Evolutionary conservation across 2,113 vertebrate genomes (phyloP).

Genomic region (Rhinopomastus cyanomelas): DNA sequence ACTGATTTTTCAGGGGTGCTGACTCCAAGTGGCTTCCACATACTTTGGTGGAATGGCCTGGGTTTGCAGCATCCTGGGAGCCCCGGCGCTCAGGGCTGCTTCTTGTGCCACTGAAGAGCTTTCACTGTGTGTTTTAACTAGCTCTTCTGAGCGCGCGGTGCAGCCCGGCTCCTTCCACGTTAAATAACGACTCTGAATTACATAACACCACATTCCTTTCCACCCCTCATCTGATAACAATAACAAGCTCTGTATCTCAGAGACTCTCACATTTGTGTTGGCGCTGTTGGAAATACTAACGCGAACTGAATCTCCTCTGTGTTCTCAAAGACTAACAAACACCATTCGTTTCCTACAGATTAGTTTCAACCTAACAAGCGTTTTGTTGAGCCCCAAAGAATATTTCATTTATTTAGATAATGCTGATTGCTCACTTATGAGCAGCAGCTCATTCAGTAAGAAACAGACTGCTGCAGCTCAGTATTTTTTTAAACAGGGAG

Average conservation of each 20-base stretch:
- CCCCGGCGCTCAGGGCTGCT: background rate
- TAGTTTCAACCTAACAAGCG: slow-evolving; percentile 73
- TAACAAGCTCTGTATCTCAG: slow-evolving; percentile 68
- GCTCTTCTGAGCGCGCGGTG: slow-evolving; percentile 23
- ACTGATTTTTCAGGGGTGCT: background rate
- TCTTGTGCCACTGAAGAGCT: slow-evolving; percentile 7
- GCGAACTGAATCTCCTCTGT: slow-evolving; percentile 68
- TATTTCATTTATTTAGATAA: slow-evolving; percentile 80
- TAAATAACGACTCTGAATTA: slow-evolving; percentile 51
- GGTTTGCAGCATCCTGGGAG: background rate
- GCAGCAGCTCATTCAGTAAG: slow-evolving; percentile 57
- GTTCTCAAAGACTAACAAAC: slow-evolving; percentile 75
- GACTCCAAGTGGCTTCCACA: background rate
- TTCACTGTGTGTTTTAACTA: background rate
- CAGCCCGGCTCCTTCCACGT: slow-evolving; percentile 10
- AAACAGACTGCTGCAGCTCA: slow-evolving; percentile 58
- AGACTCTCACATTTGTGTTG: slow-evolving; percentile 72
- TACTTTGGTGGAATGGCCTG: background rate
- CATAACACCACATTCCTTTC: slow-evolving; percentile 13
- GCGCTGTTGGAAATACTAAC: slow-evolving; percentile 67
- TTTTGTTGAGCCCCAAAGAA: slow-evolving; percentile 75
- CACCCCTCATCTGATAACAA: slow-evolving; percentile 72
- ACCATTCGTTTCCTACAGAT: slow-evolving; percentile 76
- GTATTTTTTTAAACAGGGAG: slow-evolving; percentile 24
- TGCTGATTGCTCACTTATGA: slow-evolving; percentile 71